Percentiles rank a stretch among this genome's conserved stretches.
Evolutionary conservation across 2,113 vertebrate species (phyloP).

Genomic region (Etia nguti): DNA sequence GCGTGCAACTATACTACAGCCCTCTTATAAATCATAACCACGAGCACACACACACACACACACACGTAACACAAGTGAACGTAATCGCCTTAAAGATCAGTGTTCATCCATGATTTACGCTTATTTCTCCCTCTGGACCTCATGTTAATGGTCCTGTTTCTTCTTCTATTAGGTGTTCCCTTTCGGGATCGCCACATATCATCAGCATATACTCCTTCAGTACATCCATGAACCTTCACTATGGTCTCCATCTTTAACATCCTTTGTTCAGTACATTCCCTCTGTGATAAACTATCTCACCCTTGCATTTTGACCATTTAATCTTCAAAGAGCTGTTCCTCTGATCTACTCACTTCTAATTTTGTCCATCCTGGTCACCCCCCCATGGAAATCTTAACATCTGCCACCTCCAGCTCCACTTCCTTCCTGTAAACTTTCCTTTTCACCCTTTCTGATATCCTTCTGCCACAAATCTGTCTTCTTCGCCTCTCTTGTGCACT

Average conservation of each 20-base stretch:
- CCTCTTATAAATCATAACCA: neutral
- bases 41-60: neutral
- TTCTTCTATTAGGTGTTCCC: neutral
- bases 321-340: neutral
- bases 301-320: neutral
- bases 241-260: neutral
- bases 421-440: neutral
- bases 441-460: neutral
- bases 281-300: neutral
- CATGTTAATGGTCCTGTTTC: neutral
- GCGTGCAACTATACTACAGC: neutral
- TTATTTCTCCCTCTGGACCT: neutral
- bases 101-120: neutral
- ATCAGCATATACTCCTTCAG: neutral
- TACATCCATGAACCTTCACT: neutral
- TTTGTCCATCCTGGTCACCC: neutral
- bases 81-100: neutral
- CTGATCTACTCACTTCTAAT: neutral
- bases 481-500: neutral
- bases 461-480: neutral
- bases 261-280: neutral
- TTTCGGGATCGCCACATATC: neutral
- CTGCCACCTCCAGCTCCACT: neutral
- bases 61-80: neutral
- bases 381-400: neutral